These are phyloP conservation scores for Cygnus buccinator DNA, from an alignment of 2,113 vertebrate genomes.

Conservation along the genomic window DNA sequence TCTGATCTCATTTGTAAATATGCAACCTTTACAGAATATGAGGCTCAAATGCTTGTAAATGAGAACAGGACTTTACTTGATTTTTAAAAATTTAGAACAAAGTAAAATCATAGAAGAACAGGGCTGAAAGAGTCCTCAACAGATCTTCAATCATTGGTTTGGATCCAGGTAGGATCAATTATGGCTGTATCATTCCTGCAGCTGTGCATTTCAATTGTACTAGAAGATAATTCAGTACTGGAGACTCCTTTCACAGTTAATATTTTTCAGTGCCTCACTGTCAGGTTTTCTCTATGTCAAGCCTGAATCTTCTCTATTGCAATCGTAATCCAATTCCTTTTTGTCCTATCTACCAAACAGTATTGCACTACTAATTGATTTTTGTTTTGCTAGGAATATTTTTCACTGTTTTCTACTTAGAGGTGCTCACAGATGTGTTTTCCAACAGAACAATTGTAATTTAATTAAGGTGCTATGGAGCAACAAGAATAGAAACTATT, in stretches of 20 bases:
- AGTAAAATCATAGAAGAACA: background rate
- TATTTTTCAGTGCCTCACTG: background rate
- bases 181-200: background rate
- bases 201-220: background rate
- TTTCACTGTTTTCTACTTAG: background rate
- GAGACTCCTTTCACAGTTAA: background rate
- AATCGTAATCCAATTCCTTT: background rate
- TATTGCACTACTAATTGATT: background rate
- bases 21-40: constrained; percentile 12
- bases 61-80: constrained; percentile 22
- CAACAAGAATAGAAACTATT: constrained; percentile 38
- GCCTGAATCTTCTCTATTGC: background rate
- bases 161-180: background rate
- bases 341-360: background rate
- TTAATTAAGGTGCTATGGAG: constrained; percentile 3
- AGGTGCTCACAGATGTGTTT: constrained; percentile 1
- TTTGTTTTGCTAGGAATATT: constrained; percentile 21
- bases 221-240: background rate
- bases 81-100: constrained; percentile 11
- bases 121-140: background rate
- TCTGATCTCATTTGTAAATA: constrained; percentile 53
- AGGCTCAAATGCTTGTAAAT: background rate
- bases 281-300: background rate
- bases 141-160: accelerated
- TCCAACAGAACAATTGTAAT: constrained; percentile 21